These are phyloP conservation scores for Mamestra brassicae DNA, from an alignment of 2,888 invertebrate species.

Conservation along the genomic window DNA sequence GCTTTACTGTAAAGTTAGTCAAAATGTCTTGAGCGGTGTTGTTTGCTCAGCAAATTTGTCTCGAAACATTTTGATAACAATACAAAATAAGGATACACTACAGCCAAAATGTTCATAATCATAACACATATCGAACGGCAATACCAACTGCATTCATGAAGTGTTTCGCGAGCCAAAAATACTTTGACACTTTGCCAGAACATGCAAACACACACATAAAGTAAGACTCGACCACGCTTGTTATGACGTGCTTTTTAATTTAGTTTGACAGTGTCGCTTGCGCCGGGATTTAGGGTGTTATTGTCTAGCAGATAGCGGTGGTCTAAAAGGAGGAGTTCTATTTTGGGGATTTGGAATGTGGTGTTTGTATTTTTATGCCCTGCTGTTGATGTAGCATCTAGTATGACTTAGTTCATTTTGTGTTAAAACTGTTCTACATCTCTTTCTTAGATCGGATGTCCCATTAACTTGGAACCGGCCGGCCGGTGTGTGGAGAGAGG, in stretches of 20 bases:
- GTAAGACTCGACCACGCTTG: constrained; percentile 64
- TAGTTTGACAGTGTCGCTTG: constrained; percentile 53
- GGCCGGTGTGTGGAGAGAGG: not conserved
- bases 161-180: constrained; percentile 87
- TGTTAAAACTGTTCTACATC: not conserved
- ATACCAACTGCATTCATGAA: constrained; percentile 85
- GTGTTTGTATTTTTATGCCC: not conserved
- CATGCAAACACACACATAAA: constrained; percentile 83
- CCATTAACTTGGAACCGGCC: not conserved
- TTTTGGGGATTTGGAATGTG: constrained; percentile 13
- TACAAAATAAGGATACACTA: constrained; percentile 25
- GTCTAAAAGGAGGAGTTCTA: not conserved
- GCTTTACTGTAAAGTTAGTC: not conserved
- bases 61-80: not conserved
- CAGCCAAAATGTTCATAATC: constrained; percentile 67
- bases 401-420: not conserved
- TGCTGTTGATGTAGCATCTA: no score
- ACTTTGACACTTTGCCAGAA: constrained; percentile 88
- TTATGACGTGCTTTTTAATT: constrained; percentile 73
- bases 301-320: constrained; percentile 25
- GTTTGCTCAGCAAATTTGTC: no score
- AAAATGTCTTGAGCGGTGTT: no score
- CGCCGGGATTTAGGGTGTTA: constrained; percentile 27
- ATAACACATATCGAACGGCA: constrained; percentile 77
- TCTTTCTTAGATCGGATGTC: not conserved